Base-by-base conservation (phyloP, 2,797 vertebrate species). In the Pangasius mekongensis region DNA sequence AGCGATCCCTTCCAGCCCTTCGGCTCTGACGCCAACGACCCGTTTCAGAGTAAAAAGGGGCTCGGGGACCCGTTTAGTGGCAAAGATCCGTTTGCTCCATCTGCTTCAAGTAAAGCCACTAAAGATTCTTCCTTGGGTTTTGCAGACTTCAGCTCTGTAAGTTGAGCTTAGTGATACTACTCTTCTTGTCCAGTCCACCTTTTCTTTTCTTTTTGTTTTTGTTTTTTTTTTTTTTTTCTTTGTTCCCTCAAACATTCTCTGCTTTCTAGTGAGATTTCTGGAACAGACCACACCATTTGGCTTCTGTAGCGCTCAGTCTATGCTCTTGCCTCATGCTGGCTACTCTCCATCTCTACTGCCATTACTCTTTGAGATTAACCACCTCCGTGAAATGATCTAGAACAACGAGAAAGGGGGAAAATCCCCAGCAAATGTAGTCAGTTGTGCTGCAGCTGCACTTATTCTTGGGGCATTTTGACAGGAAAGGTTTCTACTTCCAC, bases 1-100 rank as follows among this genome's bases (percentile, higher is more conserved):
- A 95, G 96, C 80, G 98, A 99, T 94, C 98, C 98, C 83, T 99
- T 99, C 96, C 98, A 98, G 95, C 97, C 98, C 0, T 99, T 98
- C 27, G 95, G 96, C 91, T 93, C 96, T 80, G 98, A 98, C 71
- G 94, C 93, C 91, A 94, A 95, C 64, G 98, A 99, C 95, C 98
- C 96, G 0, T 99, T 99, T 94, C 98, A 98, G 94, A 97, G 95
- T 96, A 98, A 97, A 97, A 98, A 98, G 93, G 96, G 96, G 91
- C 96, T 96, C 90, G 97, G 96, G 94, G 98, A 99, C 95, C 98
- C 98, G 0, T 99, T 99, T 96, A 99, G 98, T 90, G 98, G 98
- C 95, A 99, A 98, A 96, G 98, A 99, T 92, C 98, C 98, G 74
- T 99, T 99, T 92, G 96, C 97, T 92, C 96, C 98, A 89, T 95